These are phyloP conservation scores for Pristionchus exspectatus DNA, from an alignment of 2,888 invertebrate genomes.

Conservation along the genomic window DNA sequence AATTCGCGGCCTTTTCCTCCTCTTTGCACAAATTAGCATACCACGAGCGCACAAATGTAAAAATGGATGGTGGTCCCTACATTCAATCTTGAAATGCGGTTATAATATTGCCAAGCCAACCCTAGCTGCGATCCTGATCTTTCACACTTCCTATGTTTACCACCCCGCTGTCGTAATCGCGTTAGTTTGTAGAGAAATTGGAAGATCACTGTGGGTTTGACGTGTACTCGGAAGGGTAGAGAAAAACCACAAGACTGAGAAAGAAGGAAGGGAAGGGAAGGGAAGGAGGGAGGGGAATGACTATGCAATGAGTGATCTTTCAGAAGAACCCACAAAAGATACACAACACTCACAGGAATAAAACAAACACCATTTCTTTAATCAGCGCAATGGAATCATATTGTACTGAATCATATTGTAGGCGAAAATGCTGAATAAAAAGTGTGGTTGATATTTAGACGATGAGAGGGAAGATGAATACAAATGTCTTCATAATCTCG, in stretches of 20 bases:
- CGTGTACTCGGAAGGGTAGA: not conserved
- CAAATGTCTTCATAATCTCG: not conserved
- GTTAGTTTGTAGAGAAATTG: slow-evolving; percentile 2
- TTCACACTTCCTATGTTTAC: slow-evolving; percentile 2
- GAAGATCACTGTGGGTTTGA: slow-evolving; percentile 15
- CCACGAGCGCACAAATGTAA: no score
- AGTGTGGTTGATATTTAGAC: not conserved
- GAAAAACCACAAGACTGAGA: slow-evolving; percentile 1
- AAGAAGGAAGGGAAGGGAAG: not conserved
- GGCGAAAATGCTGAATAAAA: not conserved
- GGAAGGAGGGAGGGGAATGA: not conserved
- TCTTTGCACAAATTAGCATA: no score
- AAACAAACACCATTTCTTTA: not conserved
- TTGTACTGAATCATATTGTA: not conserved
- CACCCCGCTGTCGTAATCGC: not conserved
- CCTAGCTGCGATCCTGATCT: slow-evolving; percentile 25
- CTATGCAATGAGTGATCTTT: slow-evolving; percentile 6
- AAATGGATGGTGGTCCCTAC: no score
- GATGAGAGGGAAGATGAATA: not conserved
- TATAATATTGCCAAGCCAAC: no score
- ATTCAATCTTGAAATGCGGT: no score
- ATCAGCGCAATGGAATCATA: not conserved
- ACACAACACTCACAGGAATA: not conserved
- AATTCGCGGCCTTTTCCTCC: no score
- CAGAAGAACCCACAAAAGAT: slow-evolving; percentile 1